Evolutionary conservation across 2,797 vertebrate species (phyloP).

Genomic region (Discoglossus pictus): DNA sequence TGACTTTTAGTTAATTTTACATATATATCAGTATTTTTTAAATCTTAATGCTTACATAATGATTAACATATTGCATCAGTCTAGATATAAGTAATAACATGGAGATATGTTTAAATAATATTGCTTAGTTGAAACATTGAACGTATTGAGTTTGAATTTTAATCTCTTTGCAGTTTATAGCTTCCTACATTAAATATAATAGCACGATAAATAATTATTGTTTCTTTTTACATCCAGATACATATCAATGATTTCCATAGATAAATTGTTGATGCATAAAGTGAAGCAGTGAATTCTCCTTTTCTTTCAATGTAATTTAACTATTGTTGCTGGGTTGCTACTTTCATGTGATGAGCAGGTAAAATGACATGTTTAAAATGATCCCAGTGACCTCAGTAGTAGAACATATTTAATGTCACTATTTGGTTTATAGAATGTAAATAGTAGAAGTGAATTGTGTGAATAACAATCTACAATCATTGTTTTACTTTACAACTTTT

Average conservation of each 20-base stretch:
- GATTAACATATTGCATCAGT: no score
- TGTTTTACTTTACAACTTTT: constrained; percentile 55
- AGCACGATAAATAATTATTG: no score
- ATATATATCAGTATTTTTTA: no score
- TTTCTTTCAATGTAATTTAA: constrained; percentile 16
- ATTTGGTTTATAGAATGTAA: constrained; percentile 36
- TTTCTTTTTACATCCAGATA: no score
- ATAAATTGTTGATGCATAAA: constrained; percentile 21
- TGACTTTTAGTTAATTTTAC: no score
- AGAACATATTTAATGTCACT: constrained; percentile 33
- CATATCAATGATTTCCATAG: constrained; percentile 22
- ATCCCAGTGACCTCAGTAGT: constrained; percentile 30
- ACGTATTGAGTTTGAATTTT: no score
- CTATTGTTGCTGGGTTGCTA: constrained; percentile 26
- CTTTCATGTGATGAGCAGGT: constrained; percentile 35
- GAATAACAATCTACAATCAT: constrained; percentile 32
- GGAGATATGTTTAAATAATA: no score
- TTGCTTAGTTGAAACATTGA: no score
- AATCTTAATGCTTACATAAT: no score
- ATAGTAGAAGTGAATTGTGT: constrained; percentile 50
- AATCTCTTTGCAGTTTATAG: no score
- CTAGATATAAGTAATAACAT: no score
- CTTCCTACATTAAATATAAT: no score
- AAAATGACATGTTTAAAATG: constrained; percentile 18
- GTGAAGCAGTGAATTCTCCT: constrained; percentile 11